phyloP scores from a whole-genome alignment of 2,888 invertebrate species.

The Agriotes lineatus region DNA sequence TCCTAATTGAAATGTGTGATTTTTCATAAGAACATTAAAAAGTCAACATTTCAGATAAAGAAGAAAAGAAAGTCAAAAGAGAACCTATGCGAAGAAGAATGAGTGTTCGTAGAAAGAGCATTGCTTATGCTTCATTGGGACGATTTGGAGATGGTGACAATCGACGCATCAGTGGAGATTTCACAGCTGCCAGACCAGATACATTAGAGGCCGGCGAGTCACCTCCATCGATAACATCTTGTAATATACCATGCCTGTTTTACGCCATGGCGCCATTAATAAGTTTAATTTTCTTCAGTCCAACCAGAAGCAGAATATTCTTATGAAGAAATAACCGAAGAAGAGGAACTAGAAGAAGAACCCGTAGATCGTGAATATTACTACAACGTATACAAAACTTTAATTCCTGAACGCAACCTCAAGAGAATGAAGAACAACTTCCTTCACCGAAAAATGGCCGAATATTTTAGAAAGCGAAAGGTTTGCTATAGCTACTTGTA shows the following conservation, averaged over 20 bases:
- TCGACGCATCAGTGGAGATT: conserved; percentile 14
- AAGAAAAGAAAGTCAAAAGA: conserved; percentile 32
- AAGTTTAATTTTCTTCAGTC: too few species aligned
- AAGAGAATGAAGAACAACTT: conserved; percentile 54
- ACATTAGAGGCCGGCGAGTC: neutral
- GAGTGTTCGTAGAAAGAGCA: conserved; percentile 38
- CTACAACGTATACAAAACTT: conserved; percentile 37
- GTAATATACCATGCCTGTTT: too few species aligned
- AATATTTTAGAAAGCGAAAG: conserved; percentile 59
- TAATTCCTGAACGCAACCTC: conserved; percentile 41
- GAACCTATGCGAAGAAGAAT: conserved; percentile 4
- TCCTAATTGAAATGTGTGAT: conserved; percentile 28
- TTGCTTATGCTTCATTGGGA: neutral
- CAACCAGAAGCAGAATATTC: conserved; percentile 6
- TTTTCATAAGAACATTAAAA: neutral
- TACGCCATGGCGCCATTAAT: too few species aligned
- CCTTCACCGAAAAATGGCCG: conserved; percentile 60
- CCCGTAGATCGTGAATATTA: conserved; percentile 46
- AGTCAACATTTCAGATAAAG: too few species aligned
- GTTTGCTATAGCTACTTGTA: too few species aligned
- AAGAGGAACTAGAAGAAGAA: conserved; percentile 39
- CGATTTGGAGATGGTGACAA: neutral
- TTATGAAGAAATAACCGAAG: conserved; percentile 30
- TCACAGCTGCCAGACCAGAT: conserved; percentile 1
- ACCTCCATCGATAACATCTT: neutral